Percentiles rank a stretch among this genome's conserved stretches.
Conservation (phyloP, 2,113 vertebrate species). For the Colius striatus region DNA sequence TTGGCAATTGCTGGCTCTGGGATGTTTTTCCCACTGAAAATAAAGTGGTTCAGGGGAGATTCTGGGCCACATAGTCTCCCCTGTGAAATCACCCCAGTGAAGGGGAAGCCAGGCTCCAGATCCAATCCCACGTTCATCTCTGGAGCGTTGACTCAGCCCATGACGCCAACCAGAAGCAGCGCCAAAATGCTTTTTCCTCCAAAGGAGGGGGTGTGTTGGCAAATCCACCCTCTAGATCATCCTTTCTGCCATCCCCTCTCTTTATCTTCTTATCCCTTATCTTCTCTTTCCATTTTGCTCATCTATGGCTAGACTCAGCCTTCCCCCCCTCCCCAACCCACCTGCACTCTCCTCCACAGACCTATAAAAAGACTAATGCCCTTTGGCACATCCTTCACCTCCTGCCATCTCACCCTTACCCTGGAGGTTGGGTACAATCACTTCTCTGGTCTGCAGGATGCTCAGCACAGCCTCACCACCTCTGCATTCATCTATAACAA, state of each 20-base stretch:
- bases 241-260: not conserved
- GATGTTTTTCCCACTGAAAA: fast-evolving
- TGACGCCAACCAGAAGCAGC: not conserved
- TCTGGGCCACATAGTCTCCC: not conserved
- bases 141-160: not conserved
- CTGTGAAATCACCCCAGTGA: not conserved
- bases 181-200: not conserved
- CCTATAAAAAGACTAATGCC: not conserved
- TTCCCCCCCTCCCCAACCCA: not conserved
- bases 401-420: not conserved
- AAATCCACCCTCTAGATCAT: not conserved
- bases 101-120: not conserved
- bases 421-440: not conserved
- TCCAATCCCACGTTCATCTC: not conserved
- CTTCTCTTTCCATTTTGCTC: not conserved
- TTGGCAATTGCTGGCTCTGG: not conserved
- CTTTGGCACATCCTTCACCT: not conserved
- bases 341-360: not conserved
- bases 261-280: not conserved
- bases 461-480: not conserved
- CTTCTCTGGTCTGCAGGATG: fast-evolving
- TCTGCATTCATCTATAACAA: not conserved
- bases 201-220: not conserved
- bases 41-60: not conserved
- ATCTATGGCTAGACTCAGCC: fast-evolving